phyloP scores from a whole-genome alignment of 2,888 invertebrate genomes.

The Scaptomyza caliginosa region DNA sequence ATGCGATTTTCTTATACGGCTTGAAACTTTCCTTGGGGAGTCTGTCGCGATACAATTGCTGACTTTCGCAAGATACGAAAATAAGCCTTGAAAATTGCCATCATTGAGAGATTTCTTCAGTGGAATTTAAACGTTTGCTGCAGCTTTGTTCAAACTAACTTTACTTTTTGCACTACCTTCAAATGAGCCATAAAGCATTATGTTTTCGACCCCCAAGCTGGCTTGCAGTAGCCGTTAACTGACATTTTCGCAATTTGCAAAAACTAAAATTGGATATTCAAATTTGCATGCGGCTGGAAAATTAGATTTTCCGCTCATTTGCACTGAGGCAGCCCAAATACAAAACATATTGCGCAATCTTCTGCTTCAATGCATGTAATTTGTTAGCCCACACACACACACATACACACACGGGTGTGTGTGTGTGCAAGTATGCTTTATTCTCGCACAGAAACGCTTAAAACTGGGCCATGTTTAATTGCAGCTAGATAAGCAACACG shows the following conservation, averaged over 20 bases:
- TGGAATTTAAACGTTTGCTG: slow-evolving; percentile 50
- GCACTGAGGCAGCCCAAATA: slow-evolving; percentile 50
- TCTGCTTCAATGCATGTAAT: slow-evolving; percentile 68
- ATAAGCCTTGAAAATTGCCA: slow-evolving; percentile 57
- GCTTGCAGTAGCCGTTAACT: slow-evolving; percentile 24
- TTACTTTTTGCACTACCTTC: no score
- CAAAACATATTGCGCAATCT: slow-evolving; percentile 74
- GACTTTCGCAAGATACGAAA: slow-evolving; percentile 67
- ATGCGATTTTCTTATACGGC: slow-evolving; percentile 1
- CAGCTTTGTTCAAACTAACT: no score
- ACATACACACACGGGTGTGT: slow-evolving; percentile 1
- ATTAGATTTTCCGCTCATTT: slow-evolving; percentile 77
- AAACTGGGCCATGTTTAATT: slow-evolving; percentile 50
- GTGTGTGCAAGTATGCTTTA: slow-evolving; percentile 26
- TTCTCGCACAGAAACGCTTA: slow-evolving; percentile 38
- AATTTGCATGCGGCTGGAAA: slow-evolving; percentile 67
- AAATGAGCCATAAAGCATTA: slow-evolving; percentile 40
- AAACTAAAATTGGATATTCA: slow-evolving; percentile 9
- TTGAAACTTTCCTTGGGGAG: slow-evolving; percentile 48
- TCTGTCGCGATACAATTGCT: slow-evolving; percentile 1
- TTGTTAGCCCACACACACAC: slow-evolving; percentile 13
- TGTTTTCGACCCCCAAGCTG: slow-evolving; percentile 42
- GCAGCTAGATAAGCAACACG: slow-evolving; percentile 31
- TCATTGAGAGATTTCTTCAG: slow-evolving; percentile 63
- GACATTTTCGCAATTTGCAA: slow-evolving; percentile 47